A percentile compares a stretch with the other conserved stretches of the same genome.
Conservation (phyloP, 2,888 invertebrate species). For the Cristatella mucedo region DNA sequence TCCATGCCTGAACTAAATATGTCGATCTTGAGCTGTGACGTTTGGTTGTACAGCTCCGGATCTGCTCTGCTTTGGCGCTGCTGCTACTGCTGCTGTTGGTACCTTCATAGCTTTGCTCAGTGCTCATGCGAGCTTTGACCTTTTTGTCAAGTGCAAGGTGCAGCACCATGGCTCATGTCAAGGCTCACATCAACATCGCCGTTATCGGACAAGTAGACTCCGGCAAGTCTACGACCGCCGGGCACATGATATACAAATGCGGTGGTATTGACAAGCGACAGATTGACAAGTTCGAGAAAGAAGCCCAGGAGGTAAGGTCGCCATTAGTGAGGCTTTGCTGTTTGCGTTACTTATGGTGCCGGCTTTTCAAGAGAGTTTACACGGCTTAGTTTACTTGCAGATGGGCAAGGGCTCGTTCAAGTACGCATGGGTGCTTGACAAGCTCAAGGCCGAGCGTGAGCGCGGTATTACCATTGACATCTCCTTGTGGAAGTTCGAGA, state of each 20-base stretch:
- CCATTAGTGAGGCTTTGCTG: too few species aligned
- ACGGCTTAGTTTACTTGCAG: constrained; percentile 40
- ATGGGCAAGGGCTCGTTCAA: constrained; percentile 99
- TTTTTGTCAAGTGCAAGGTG: too few species aligned
- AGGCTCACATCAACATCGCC: constrained; percentile 94
- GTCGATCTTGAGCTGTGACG: too few species aligned
- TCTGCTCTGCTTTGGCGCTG: too few species aligned
- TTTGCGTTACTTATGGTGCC: too few species aligned
- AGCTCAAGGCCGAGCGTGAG: constrained; percentile 98
- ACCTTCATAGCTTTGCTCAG: too few species aligned
- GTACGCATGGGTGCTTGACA: constrained; percentile 99
- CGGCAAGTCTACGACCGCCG: constrained; percentile 74
- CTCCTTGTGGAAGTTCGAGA: constrained; percentile 96
- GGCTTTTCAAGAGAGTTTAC: too few species aligned
- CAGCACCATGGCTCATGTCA: constrained; percentile 76
- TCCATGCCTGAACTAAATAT: too few species aligned
- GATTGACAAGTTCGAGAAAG: constrained; percentile 99
- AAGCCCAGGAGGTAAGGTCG: constrained; percentile 66
- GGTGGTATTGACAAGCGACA: constrained; percentile 99
- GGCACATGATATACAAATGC: constrained; percentile 98
- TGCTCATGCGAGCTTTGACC: too few species aligned
- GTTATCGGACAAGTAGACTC: constrained; percentile 98
- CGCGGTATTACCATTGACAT: constrained; percentile 99
- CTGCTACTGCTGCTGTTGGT: too few species aligned
- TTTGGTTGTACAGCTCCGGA: too few species aligned